Evolutionary conservation across 2,888 invertebrate species (phyloP), one percentile per base, ranked within the genome.

Genomic region (Chloroclysta siterata): DNA sequence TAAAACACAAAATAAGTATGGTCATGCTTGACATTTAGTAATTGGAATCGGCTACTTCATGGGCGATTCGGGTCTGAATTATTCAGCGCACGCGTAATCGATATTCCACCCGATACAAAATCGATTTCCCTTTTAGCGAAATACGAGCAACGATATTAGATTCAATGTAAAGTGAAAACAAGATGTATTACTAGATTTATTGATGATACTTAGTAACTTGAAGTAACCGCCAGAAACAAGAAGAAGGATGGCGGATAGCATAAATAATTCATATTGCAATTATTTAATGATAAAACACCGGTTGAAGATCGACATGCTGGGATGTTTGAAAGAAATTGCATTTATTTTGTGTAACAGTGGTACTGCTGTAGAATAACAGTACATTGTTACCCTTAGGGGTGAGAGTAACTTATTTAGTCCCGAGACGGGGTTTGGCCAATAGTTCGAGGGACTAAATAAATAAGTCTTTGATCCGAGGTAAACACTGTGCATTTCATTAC

Each of bases 41-140:
- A 72, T 77, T 72, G 68, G 66, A 69, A 59, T 46, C 46, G 62
- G 64, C 52, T 69, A 55, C 57, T 58, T 59, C 54, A 55, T 60
- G 59, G 55, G 28, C 54, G 61, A 69, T 69, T 69, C 72, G 61
- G 69, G 65, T 47, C 66, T 82, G 78, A 86, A 85, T 86, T 77
- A 84, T 85, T 82, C 81, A 81, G 72, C 57, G 66, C 76, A 76
- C 73, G 76, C 72, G 74, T 77, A 80, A 82, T 82, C 80, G 83
- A 86, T 85, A 83, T 79, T 70, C 79, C 73, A 74, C 72, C 73
- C 75, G 83, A 85, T 83, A 82, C 75, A 58, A 61, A 62, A 78
- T 79, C 75, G 75, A 78, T 79, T 83, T 79, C 73, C 72, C 73
- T 78, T 77, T 75, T 73, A 72, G 64, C 60, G 59, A 61, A 63